These are phyloP conservation scores for Acanthis flammea DNA, from an alignment of 2,797 vertebrate genomes.

Conservation along the genomic window DNA sequence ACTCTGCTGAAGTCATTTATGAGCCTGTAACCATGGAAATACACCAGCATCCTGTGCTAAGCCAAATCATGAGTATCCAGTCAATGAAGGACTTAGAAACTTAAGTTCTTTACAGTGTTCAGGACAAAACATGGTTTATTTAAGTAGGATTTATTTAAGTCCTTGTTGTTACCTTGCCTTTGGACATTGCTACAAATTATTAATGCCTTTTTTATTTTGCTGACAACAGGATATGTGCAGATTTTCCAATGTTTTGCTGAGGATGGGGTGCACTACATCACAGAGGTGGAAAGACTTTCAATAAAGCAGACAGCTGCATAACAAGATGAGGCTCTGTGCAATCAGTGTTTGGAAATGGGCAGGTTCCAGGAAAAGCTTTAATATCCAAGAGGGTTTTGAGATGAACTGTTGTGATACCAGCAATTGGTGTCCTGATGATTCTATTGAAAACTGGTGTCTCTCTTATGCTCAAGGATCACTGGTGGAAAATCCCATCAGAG, in stretches of 20 bases:
- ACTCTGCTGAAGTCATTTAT: not conserved
- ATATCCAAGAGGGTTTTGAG: not conserved
- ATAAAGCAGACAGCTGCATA: not conserved
- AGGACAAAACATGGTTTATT: not conserved
- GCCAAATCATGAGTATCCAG: not conserved
- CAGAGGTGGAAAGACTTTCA: not conserved
- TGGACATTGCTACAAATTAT: not conserved
- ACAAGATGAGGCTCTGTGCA: not conserved
- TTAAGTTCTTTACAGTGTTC: not conserved
- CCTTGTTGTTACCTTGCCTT: not conserved
- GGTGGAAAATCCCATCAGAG: not conserved
- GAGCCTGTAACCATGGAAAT: not conserved
- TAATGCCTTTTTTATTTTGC: not conserved
- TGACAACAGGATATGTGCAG: accelerated
- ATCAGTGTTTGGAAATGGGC: not conserved
- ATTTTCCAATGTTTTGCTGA: not conserved
- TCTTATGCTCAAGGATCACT: not conserved
- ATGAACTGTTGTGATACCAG: not conserved
- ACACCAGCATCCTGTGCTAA: not conserved
- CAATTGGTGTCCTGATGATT: not conserved
- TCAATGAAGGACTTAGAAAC: not conserved
- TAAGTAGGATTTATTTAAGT: not conserved
- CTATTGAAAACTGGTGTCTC: not conserved
- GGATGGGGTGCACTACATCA: not conserved
- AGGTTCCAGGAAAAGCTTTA: not conserved